A percentile compares a stretch with the other conserved stretches of the same genome.
These are phyloP conservation scores for Drosophila subpulchrella DNA, from an alignment of 1,140 invertebrate species.

Conservation along the genomic window DNA sequence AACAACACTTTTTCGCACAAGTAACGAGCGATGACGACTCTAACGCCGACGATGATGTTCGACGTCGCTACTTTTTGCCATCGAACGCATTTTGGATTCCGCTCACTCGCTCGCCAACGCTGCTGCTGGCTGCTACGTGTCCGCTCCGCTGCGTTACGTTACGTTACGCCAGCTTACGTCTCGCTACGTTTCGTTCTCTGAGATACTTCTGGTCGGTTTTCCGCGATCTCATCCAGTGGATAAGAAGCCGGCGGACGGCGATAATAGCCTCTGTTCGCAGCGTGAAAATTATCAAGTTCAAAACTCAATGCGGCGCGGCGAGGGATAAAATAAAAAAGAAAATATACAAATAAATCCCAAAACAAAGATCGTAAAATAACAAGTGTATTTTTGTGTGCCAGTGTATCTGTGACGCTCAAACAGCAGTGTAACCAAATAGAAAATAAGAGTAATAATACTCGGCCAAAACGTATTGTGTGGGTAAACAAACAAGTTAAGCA, in stretches of 20 bases:
- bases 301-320: conserved; percentile 24
- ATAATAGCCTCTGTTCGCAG: conserved; percentile 14
- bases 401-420: conserved; percentile 41
- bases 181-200: conserved; percentile 1
- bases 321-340: conserved; percentile 9
- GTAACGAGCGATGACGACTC: conserved; percentile 48
- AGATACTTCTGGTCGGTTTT: conserved; percentile 15
- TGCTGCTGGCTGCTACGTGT: conserved; percentile 32
- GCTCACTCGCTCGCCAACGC: conserved; percentile 57
- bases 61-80: conserved; percentile 48
- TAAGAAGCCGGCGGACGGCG: conserved; percentile 51
- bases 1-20: conserved; percentile 58
- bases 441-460: conserved; percentile 36
- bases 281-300: conserved; percentile 45
- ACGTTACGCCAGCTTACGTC: too few relatives aligned
- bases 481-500: conserved; percentile 36
- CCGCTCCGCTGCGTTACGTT: conserved; percentile 16
- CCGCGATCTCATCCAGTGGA: conserved; percentile 36
- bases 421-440: conserved; percentile 24
- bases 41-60: conserved; percentile 27
- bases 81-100: conserved; percentile 24
- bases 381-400: conserved; percentile 31
- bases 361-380: conserved; percentile 32
- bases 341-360: neutral
- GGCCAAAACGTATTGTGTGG: conserved; percentile 22